Conservation (phyloP, 2,888 invertebrate species). For the Dasypolia templi region DNA sequence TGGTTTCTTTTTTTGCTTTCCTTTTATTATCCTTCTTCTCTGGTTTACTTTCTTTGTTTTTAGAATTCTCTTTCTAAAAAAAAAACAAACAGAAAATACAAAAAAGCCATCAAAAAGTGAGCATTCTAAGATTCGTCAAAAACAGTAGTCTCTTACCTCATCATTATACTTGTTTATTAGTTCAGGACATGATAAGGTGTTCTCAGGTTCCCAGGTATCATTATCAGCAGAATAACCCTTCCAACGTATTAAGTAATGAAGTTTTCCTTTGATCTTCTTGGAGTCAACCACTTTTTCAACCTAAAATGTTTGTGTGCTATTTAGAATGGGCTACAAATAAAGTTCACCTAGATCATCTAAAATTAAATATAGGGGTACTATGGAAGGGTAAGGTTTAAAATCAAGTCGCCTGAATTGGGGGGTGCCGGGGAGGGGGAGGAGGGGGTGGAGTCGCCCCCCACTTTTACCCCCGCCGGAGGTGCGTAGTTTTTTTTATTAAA, state of each 20-base stretch:
- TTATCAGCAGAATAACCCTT: slow-evolving; percentile 93
- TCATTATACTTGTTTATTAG: slow-evolving; percentile 90
- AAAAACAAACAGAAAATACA: slow-evolving; percentile 8
- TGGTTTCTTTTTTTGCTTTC: slow-evolving; percentile 76
- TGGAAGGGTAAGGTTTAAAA: too few relatives aligned
- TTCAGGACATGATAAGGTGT: slow-evolving; percentile 93
- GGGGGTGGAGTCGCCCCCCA: too few relatives aligned
- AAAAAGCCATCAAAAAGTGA: background rate
- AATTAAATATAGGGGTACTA: background rate
- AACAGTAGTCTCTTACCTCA: slow-evolving; percentile 74
- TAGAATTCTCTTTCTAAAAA: slow-evolving; percentile 83
- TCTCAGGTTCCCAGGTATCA: slow-evolving; percentile 95
- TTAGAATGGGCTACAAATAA: slow-evolving; percentile 5
- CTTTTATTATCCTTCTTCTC: slow-evolving; percentile 78
- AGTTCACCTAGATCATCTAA: background rate
- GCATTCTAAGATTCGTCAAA: background rate
- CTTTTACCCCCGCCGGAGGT: too few relatives aligned
- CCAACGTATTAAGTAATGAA: slow-evolving; percentile 94
- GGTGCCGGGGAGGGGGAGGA: too few relatives aligned
- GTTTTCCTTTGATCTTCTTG: slow-evolving; percentile 92
- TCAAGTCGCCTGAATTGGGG: too few relatives aligned
- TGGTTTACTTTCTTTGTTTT: slow-evolving; percentile 73
- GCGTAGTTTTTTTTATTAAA: too few relatives aligned
- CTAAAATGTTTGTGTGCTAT: slow-evolving; percentile 76
- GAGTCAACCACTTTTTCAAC: slow-evolving; percentile 93